Percentiles rank a stretch among this genome's conserved stretches.
Conservation (phyloP, 2,888 invertebrate genomes). For the Carterocephalus palaemon region DNA sequence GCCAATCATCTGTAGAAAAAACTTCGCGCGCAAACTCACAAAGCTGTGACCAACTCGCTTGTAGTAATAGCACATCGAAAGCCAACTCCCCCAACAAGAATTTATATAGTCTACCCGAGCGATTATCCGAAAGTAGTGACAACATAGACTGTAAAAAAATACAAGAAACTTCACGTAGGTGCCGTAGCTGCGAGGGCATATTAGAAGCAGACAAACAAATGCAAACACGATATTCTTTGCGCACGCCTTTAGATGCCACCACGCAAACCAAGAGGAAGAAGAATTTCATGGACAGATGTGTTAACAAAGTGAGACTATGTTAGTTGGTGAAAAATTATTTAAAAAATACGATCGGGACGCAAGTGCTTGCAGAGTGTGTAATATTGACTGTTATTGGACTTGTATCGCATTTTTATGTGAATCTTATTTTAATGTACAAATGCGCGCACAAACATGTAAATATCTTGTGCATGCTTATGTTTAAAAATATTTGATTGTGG, state of each 20-base stretch:
- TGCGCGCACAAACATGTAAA: conserved; percentile 72
- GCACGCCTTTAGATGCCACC: conserved; percentile 77
- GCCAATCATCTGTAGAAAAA: conserved; percentile 66
- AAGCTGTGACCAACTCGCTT: conserved; percentile 67
- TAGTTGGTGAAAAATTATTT: conserved; percentile 45
- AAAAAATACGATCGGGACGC: conserved; percentile 32
- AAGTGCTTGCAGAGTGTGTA: conserved; percentile 67
- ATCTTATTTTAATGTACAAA: conserved; percentile 75
- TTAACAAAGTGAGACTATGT: conserved; percentile 88
- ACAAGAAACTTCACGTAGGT: conserved; percentile 63
- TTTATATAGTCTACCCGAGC: conserved; percentile 65
- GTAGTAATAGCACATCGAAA: conserved; percentile 64
- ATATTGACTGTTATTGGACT: conserved; percentile 66
- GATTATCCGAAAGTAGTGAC: conserved; percentile 65
- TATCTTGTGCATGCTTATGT: conserved; percentile 67
- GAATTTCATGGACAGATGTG: conserved; percentile 91
- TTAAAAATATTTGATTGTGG: conserved; percentile 48
- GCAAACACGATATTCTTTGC: conserved; percentile 77
- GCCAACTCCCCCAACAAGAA: conserved; percentile 66
- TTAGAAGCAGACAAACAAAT: conserved; percentile 75
- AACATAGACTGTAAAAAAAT: conserved; percentile 54
- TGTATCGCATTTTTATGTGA: conserved; percentile 61
- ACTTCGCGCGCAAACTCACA: conserved; percentile 57
- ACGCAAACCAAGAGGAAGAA: conserved; percentile 83
- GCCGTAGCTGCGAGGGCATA: conserved; percentile 82